phyloP scores from a whole-genome alignment of 2,888 invertebrate genomes.

The Sarcophaga rosellei region DNA sequence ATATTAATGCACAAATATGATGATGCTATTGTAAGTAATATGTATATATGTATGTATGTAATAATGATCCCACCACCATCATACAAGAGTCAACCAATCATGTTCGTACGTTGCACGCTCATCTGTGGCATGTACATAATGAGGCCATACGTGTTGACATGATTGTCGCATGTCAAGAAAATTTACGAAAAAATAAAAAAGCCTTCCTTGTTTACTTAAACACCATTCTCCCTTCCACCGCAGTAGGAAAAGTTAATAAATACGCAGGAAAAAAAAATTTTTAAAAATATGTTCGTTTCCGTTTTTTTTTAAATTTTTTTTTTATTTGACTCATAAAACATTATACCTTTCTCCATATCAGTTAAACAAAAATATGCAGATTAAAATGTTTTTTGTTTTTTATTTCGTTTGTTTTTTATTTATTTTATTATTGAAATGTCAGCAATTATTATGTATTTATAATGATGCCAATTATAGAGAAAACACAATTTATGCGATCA shows the following conservation, averaged over 20 bases:
- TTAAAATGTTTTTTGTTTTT: neutral
- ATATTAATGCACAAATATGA: neutral
- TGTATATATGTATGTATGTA: no score
- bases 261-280: no score
- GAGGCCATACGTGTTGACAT: constrained; percentile 23
- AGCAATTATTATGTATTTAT: constrained; percentile 36
- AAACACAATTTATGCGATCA: neutral
- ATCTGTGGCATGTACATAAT: neutral
- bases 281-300: no score
- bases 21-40: neutral
- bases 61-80: neutral
- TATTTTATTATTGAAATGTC: constrained; percentile 26
- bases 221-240: no score
- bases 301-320: neutral
- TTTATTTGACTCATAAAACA: neutral
- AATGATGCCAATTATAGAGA: constrained; percentile 40
- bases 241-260: no score
- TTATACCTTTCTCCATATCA: neutral
- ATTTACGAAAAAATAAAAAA: neutral
- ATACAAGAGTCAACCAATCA: neutral
- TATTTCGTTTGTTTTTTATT: neutral
- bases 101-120: neutral
- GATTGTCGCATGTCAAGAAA: constrained; percentile 22
- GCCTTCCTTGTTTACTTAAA: no score
- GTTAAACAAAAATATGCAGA: neutral